Evolutionary conservation across 2,113 vertebrate genomes (phyloP), one percentile per base, ranked within the genome.

Genomic region (Leptodactylus fuscus): DNA sequence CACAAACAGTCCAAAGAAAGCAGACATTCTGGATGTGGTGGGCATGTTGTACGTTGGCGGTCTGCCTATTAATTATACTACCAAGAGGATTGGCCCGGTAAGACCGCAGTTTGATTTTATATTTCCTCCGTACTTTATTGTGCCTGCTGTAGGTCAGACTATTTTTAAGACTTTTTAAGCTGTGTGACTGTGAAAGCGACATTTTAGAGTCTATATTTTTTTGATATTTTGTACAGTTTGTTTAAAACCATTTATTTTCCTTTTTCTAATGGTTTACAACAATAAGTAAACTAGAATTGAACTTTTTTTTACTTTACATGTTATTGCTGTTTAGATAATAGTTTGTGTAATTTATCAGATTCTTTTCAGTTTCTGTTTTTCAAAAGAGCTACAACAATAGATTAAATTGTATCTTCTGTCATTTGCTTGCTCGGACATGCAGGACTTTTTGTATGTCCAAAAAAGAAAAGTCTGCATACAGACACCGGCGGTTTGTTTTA

Each of bases 11-110:
- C 97, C 98, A 83, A 98, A 96, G 91, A 97, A 94, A 91, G 97
- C 98, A 0, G 97, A 98, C 87, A 95, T 99, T 87, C 87, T 99
- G 84, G 98, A 99, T 81, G 98, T 99, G 76, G 97, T 99, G 69
- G 98, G 98, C 58, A 92, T 93, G 89, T 84, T 99, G 0, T 98
- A 98, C 15, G 92, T 99, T 11, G 98, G 98, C 12, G 98, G 98
- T 29, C 86, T 99, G 75, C 97, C 98, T 2, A 49, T 95, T 77
- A 98, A 97, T 91, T 99, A 99, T 82, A 98, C 94, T 34, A 97
- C 95, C 41, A 96, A 94, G 89, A 94, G 98, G 89, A 99, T 99
- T 44, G 98, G 98, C 86, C 97, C 97, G 0, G 97, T 98, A 94
- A 94, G 93, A 82, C 18, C 22, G 13, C 16, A 69, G 22, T 65